Evolutionary conservation across 2,113 vertebrate species (phyloP).

Genomic region (Callipepla squamata): DNA sequence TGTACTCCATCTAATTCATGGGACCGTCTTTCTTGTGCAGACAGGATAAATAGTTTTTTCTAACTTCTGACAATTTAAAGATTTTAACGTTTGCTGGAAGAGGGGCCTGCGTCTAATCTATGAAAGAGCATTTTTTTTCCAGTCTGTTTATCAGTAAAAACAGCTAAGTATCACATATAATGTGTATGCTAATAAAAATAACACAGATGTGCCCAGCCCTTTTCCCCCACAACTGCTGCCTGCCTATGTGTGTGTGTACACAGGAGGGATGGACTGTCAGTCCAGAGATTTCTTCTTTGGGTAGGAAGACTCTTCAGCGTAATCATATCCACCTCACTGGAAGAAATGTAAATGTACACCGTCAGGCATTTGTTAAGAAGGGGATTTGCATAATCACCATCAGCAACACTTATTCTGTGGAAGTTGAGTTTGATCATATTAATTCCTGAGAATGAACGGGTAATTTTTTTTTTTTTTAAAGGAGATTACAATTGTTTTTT

Average conservation of each 20-base stretch:
- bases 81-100: neutral
- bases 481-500: neutral
- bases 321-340: neutral
- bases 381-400: neutral
- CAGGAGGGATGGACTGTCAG: neutral
- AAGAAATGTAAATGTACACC: neutral
- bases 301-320: neutral
- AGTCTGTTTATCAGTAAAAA: neutral
- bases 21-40: neutral
- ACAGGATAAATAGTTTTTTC: neutral
- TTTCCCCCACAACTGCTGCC: neutral
- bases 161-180: neutral
- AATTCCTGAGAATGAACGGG: neutral
- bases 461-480: neutral
- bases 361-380: neutral
- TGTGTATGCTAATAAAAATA: neutral
- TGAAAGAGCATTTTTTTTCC: neutral
- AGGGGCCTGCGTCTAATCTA: neutral
- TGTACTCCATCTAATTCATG: neutral
- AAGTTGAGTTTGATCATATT: neutral
- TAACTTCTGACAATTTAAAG: neutral
- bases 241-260: neutral
- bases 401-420: neutral
- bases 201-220: neutral
- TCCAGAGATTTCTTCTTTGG: neutral